Evolutionary conservation across 2,113 vertebrate genomes (phyloP).

Genomic region (Neoarius graeffei): DNA sequence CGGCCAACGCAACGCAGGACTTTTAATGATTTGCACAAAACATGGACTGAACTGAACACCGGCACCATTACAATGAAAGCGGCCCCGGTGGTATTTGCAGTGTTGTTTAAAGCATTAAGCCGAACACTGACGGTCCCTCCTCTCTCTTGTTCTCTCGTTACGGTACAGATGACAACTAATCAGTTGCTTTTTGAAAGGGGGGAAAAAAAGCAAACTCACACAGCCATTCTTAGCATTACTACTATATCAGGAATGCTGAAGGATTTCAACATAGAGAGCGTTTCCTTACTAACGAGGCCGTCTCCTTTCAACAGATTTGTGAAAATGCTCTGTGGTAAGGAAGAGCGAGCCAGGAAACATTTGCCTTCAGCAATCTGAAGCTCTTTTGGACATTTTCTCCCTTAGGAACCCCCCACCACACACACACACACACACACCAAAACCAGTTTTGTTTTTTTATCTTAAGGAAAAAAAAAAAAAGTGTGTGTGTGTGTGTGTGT

Average conservation of each 20-base stretch:
- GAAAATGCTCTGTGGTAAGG: slow-evolving; percentile 9
- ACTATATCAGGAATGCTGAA: not conserved
- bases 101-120: slow-evolving; percentile 31
- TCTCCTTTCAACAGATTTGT: slow-evolving; percentile 18
- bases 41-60: not conserved
- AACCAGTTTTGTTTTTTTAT: not conserved
- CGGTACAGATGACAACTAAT: slow-evolving; percentile 15
- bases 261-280: not conserved
- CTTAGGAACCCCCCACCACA: not conserved
- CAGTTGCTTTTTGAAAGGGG: slow-evolving; percentile 4
- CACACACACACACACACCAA: slow-evolving; percentile 6
- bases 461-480: not conserved
- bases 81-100: slow-evolving; percentile 41
- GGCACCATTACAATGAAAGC: slow-evolving; percentile 32
- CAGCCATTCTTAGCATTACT: not conserved
- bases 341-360: not conserved
- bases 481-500: slow-evolving; percentile 10
- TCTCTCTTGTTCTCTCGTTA: not conserved
- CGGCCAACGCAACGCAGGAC: not conserved
- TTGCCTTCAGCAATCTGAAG: not conserved
- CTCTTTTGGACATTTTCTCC: not conserved
- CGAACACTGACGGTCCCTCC: not conserved
- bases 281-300: not conserved
- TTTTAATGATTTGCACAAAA: slow-evolving; percentile 21
- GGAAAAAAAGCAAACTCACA: too few relatives aligned